phyloP scores from a whole-genome alignment of 2,888 invertebrate species.

The Linnaemya vulpina region DNA sequence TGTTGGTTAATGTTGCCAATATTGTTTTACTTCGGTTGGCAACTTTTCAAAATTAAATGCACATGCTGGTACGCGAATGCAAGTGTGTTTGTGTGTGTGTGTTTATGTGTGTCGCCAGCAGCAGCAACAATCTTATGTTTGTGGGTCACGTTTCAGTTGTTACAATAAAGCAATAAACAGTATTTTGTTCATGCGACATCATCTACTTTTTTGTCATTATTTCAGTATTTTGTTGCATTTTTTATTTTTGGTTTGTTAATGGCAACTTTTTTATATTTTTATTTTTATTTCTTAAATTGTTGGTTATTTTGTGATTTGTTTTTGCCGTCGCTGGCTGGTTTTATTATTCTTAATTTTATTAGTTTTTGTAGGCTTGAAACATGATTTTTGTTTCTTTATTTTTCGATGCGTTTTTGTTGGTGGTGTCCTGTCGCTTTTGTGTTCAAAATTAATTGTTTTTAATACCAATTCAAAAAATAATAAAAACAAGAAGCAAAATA shows the following conservation, averaged over 20 bases:
- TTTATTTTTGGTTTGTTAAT: slow-evolving; percentile 35
- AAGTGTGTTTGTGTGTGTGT: slow-evolving; percentile 70
- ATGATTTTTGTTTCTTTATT: slow-evolving; percentile 51
- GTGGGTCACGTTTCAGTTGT: slow-evolving; percentile 72
- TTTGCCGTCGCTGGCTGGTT: slow-evolving; percentile 52
- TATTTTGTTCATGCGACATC: slow-evolving; percentile 70
- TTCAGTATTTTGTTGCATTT: slow-evolving; percentile 9
- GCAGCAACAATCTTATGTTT: slow-evolving; percentile 62
- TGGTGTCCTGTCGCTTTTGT: slow-evolving; percentile 61
- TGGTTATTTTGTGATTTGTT: slow-evolving; percentile 23
- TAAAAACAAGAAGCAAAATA: slow-evolving; percentile 9
- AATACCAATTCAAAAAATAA: slow-evolving; percentile 60
- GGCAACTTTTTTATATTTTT: slow-evolving; percentile 36
- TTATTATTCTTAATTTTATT: slow-evolving; percentile 67
- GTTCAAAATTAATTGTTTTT: slow-evolving; percentile 71
- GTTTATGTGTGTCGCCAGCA: slow-evolving; percentile 14
- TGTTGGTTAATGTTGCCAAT: slow-evolving; percentile 64
- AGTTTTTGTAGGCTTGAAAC: slow-evolving; percentile 61
- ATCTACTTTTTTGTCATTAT: slow-evolving; percentile 45
- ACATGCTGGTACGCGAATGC: slow-evolving; percentile 54
- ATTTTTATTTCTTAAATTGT: neutral
- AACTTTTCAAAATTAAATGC: slow-evolving; percentile 58
- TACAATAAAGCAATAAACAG: slow-evolving; percentile 71
- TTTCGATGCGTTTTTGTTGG: slow-evolving; percentile 29
- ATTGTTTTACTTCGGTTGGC: slow-evolving; percentile 57